phyloP scores from a whole-genome alignment of 2,113 vertebrate genomes.

The Isurus oxyrinchus region DNA sequence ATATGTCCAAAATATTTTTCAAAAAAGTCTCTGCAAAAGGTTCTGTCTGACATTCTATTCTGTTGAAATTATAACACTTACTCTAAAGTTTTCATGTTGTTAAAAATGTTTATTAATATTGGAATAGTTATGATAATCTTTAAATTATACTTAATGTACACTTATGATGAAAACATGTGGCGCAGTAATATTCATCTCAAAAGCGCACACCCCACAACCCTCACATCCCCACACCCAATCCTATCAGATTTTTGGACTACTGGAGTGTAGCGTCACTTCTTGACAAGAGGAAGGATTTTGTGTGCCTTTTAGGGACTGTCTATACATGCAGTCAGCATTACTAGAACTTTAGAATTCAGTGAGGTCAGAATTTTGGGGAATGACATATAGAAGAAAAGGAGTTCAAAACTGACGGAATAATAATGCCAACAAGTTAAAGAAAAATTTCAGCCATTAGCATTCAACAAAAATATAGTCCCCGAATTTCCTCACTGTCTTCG shows the following conservation, averaged over 20 bases:
- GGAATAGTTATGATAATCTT: neutral
- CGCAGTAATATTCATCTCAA: neutral
- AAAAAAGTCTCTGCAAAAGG: neutral
- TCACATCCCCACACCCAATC: neutral
- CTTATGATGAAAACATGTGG: neutral
- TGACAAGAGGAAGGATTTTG: neutral
- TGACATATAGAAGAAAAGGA: neutral
- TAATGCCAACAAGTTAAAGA: neutral
- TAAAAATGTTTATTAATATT: neutral
- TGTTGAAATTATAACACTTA: neutral
- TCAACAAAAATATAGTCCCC: neutral
- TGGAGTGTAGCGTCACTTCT: neutral
- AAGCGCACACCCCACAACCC: no score
- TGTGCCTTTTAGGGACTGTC: neutral
- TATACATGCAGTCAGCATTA: neutral
- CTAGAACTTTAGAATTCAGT: neutral
- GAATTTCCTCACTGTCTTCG: neutral
- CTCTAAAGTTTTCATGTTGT: neutral
- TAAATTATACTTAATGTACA: neutral
- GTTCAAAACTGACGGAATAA: neutral
- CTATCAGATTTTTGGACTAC: neutral
- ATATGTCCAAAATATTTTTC: neutral
- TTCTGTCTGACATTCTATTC: neutral
- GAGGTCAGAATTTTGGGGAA: neutral
- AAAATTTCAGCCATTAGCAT: neutral